Evolutionary conservation across 2,888 invertebrate genomes (phyloP).

Genomic region (Pseudococcus viburni): DNA sequence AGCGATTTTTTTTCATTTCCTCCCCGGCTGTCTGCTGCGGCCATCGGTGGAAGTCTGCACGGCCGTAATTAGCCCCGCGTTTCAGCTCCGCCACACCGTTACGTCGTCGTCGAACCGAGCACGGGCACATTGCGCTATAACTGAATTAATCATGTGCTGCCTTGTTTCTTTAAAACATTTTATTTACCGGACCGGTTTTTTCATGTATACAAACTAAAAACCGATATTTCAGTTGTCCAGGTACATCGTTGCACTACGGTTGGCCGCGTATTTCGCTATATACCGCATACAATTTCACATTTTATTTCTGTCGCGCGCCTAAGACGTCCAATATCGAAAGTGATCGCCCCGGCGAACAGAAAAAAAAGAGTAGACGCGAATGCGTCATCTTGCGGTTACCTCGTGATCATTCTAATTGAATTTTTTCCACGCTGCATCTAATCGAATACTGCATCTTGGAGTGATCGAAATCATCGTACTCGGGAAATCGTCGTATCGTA

Average conservation of each 20-base stretch:
- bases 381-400: too few relatives aligned
- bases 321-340: neutral
- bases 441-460: too few relatives aligned
- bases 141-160: slow-evolving; percentile 58
- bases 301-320: neutral
- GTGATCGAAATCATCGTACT: too few relatives aligned
- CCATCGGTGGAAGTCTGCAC: too few relatives aligned
- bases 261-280: slow-evolving; percentile 42
- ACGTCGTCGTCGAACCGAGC: neutral
- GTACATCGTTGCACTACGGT: slow-evolving; percentile 45
- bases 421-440: too few relatives aligned
- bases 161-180: slow-evolving; percentile 53
- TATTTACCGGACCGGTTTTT: slow-evolving; percentile 63
- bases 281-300: neutral
- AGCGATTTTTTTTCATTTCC: slow-evolving; percentile 29
- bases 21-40: neutral
- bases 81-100: neutral
- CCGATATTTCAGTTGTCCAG: slow-evolving; percentile 61
- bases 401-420: too few relatives aligned
- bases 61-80: slow-evolving; percentile 24
- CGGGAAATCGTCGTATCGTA: too few relatives aligned
- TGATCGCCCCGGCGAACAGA: neutral
- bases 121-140: slow-evolving; percentile 32
- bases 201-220: slow-evolving; percentile 58
- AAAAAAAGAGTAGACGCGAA: too few relatives aligned